Evolutionary conservation across 1,140 invertebrate genomes (phyloP), one percentile per base, ranked within the genome.

Genomic region (Drosophila sturtevanti): DNA sequence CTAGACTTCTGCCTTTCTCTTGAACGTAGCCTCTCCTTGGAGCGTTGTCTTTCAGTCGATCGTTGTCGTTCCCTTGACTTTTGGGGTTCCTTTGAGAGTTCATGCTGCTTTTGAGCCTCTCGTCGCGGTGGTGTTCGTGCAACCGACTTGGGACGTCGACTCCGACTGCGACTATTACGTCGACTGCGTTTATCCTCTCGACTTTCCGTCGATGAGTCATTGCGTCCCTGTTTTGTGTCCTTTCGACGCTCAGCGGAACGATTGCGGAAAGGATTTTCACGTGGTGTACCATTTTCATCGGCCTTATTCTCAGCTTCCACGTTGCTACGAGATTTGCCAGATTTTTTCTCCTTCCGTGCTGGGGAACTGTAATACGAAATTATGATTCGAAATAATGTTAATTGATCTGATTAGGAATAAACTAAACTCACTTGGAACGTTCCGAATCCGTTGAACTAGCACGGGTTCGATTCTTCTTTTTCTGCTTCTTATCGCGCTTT

Each of bases 401-500:
- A 16, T 37, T 21, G 14, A 21, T 59, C 38, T 11, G 16, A 4
- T 7, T 34, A 1, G 9, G 27, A 4, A 3, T 0, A 21, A 68
- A 10, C n/a, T 9, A 0, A 35, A 75, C 85, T 80, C 69, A 91
- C 90, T 73, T 82, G 16, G 86, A 78, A 68, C 78, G 80, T 14
- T 78, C 85, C 54, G 91, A 85, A 34, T 90, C 90, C 34, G 79
- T 61, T 14, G 90, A 91, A 35, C 66, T 79, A 48, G 77, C 79
- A 52, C 90, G 79, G 10, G 69, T 58, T 7, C 70, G 85, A 52
- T 60, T 56, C 67, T 86, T 91, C 78, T 86, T 90, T 77, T 91
- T 91, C n/a, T 85, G 61, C 56, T 89, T 91, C 67, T 91, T 91
- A 27, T 91, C 89, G 54, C 91, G 91, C 58, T 91, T 91, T 73